A percentile compares a stretch with the other conserved stretches of the same genome.
Conservation (phyloP, 2,113 vertebrate species). For the Gymnocephalus cernua region DNA sequence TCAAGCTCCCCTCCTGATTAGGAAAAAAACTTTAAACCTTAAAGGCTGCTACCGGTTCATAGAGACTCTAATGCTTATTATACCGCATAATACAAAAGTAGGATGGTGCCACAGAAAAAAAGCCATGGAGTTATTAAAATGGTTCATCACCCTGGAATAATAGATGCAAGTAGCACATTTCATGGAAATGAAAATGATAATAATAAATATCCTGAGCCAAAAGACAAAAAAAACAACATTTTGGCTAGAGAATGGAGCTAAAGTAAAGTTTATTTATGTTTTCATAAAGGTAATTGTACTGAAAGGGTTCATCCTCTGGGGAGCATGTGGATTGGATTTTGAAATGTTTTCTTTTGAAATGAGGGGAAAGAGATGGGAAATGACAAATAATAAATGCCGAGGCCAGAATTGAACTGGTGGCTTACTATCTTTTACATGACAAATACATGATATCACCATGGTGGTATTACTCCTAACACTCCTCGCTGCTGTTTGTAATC, state of each 20-base stretch:
- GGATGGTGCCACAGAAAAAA: too few relatives aligned
- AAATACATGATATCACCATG: neutral
- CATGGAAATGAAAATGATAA: neutral
- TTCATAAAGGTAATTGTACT: neutral
- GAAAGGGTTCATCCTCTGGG: neutral
- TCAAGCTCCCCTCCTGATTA: neutral
- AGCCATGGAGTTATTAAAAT: neutral
- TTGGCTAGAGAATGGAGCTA: neutral
- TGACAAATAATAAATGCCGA: neutral
- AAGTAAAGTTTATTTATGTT: neutral
- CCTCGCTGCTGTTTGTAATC: constrained; percentile 5
- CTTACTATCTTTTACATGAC: too few relatives aligned
- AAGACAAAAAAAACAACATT: neutral
- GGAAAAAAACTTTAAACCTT: neutral
- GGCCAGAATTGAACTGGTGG: neutral
- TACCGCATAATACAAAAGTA: neutral
- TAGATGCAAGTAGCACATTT: neutral
- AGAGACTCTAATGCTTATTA: neutral
- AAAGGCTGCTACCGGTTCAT: neutral
- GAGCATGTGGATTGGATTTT: neutral
- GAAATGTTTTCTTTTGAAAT: neutral
- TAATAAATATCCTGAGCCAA: neutral
- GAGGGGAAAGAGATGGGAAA: too few relatives aligned
- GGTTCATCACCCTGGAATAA: neutral
- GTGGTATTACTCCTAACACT: neutral